Base-by-base conservation (phyloP, 1,140 invertebrate genomes). In the Drosophila guanche region DNA sequence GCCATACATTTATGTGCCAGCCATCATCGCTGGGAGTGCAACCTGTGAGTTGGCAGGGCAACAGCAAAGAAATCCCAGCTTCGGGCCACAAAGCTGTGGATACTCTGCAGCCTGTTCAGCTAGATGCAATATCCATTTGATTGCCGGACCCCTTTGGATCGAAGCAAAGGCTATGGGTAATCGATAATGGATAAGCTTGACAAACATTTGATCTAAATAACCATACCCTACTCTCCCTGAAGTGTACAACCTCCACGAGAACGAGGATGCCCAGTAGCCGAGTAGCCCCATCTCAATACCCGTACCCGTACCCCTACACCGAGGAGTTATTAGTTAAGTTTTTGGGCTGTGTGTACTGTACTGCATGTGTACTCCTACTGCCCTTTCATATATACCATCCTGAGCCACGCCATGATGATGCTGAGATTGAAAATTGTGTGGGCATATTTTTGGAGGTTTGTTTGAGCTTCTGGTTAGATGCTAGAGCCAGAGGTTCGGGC, bases 371-470 rank as follows among this genome's bases (percentile, higher is more conserved):
- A 33, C 29, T 33, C 33, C 42, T 0, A 16, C 8, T 42, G 3
- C 8, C 12, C 10, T 48, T 20, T 23, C 53, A 51, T 43, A 61
- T 57, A 61, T 33, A 37, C 52, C 16, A 59, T 37, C 37, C 47
- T 14, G 12, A 3, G 8, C 29, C 47, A 20, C 40, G 22, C 22
- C 63, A 62, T 65, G 59, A 66, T 59, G 61, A 40, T 33, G 72
- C 72, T 50, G 70, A 75, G 72, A 75, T 75, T 75, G 72, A 75
- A 75, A 75, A 75, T 75, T 75, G 61, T 75, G 60, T 75, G 71
- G 67, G 59, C 71, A 75, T 75, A 75, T 75, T 75, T 75, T 60
- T 75, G 71, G 71, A 54, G 60, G 75, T 75, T 66, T 75, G 53
- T 75, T 74, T 73, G 70, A 33, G 52, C 42, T 50, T 53, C 37